Base-by-base conservation (phyloP, 2,888 invertebrate species). In the Drosophila multiciliata region DNA sequence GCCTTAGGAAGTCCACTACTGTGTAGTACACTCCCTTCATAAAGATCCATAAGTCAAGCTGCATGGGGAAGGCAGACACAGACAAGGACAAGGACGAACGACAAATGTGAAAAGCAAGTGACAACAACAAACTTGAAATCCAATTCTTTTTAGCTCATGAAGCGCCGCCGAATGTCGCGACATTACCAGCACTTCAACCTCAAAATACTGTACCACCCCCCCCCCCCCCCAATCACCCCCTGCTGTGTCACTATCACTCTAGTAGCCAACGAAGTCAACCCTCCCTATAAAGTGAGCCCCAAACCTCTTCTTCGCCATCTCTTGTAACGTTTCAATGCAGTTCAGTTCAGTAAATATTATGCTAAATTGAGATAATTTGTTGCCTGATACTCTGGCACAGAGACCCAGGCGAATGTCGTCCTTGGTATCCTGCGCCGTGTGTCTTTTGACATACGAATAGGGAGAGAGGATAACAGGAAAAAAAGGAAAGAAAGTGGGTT, bases 341-440 rank as follows among this genome's bases (percentile, higher is more conserved):
- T 85, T 88, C 64, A 75, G 70, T 65, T 75, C 87, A 75, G 89
- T 83, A 85, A 88, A 85, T 88, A 88, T 85, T 85, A 85, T 85
- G 85, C 84, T 85, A 85, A 85, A 85, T 85, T 88, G 85, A 85
- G 85, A 85, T 86, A 85, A 85, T 88, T 85, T 85, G 87, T 85
- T 88, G 89, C 75, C 81, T 75, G 86, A 73, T 83, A 83, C 79
- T 66, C 49, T 54, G 35, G 49, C 45, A 68, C 17, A 38, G 26
- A 36, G 65, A 54, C 53, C 66, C 66, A 42, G 26, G 42, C 36
- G 68, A 68, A 58, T 67, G 50, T 53, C 58, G 58, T 68, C 38
- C 52, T 52, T 68, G 52, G 52, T 57, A 42, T 52, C 36, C 69
- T 45, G 33, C 33, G 36, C 36, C 52, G 33, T 45, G 35, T 11